These are phyloP conservation scores for Dryobates pubescens DNA, from an alignment of 2,797 vertebrate genomes.

Conservation along the genomic window DNA sequence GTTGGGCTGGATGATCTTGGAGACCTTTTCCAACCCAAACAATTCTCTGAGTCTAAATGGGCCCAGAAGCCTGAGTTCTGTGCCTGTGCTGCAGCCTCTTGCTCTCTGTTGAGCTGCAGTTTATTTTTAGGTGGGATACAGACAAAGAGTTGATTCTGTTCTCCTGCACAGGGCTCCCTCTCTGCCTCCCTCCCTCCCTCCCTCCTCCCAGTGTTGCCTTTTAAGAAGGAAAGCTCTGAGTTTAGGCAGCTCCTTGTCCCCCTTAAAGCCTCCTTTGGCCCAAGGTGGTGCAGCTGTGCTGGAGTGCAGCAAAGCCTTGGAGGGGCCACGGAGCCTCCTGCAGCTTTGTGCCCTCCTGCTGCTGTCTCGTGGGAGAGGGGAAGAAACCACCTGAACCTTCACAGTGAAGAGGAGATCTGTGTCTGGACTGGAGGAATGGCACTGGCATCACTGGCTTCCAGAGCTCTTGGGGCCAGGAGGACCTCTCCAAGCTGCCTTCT, in stretches of 20 bases:
- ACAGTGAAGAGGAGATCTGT: background rate
- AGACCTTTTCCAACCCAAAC: too few relatives aligned
- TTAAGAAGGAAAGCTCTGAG: fast-evolving
- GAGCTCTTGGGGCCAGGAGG: background rate
- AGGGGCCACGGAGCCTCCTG: background rate
- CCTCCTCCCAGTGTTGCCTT: background rate
- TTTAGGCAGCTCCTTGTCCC: background rate
- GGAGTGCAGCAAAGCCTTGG: background rate
- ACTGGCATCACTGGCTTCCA: background rate
- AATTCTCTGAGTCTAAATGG: background rate
- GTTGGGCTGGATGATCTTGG: too few relatives aligned
- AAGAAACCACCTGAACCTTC: background rate
- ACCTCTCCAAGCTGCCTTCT: background rate
- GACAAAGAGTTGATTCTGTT: background rate
- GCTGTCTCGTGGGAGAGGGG: background rate
- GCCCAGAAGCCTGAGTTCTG: background rate
- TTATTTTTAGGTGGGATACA: background rate
- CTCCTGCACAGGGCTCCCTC: background rate
- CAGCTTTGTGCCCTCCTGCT: background rate
- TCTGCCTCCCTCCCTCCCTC: background rate
- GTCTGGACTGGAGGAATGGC: background rate
- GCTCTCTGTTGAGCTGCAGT: fast-evolving
- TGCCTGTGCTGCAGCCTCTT: background rate
- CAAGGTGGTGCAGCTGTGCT: fast-evolving
- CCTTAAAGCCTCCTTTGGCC: background rate